A percentile compares a stretch with the other conserved stretches of the same genome.
Conservation (phyloP, 2,797 vertebrate genomes). For the Falco concolor region DNA sequence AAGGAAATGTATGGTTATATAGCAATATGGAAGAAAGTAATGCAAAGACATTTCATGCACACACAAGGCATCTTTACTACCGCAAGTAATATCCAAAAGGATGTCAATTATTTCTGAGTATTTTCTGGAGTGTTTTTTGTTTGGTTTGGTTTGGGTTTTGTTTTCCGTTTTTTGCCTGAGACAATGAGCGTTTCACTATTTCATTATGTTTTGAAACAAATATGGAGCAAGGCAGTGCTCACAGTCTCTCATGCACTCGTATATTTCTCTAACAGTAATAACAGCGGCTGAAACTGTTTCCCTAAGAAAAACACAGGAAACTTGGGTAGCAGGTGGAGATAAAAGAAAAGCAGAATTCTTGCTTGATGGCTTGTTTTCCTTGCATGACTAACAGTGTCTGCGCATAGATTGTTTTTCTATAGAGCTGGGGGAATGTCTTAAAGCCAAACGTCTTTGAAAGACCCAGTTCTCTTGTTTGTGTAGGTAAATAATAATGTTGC, state of each 20-base stretch:
- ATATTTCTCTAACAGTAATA: not conserved
- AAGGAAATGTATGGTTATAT: not conserved
- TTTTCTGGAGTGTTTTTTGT: not conserved
- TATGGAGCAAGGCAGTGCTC: not conserved
- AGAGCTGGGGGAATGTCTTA: not conserved
- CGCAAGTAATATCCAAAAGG: not conserved
- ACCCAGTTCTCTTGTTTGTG: not conserved
- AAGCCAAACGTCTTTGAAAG: not conserved
- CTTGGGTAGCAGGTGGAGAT: not conserved
- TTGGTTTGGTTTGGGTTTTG: too few species aligned
- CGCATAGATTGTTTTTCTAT: not conserved
- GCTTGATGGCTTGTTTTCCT: not conserved
- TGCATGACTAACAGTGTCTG: not conserved
- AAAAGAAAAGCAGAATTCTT: not conserved
- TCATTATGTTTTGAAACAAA: not conserved
- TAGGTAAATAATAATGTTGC: not conserved
- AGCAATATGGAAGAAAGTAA: not conserved
- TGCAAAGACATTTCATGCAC: not conserved
- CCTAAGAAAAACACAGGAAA: not conserved
- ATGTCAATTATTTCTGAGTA: not conserved
- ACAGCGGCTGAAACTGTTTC: not conserved
- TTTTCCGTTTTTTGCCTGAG: not conserved
- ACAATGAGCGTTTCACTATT: not conserved
- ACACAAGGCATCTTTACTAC: not conserved
- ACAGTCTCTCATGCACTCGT: fast-evolving